Percentiles rank a stretch among this genome's conserved stretches.
Conservation (phyloP, 2,888 invertebrate genomes). For the Phragmatobia fuliginosa region DNA sequence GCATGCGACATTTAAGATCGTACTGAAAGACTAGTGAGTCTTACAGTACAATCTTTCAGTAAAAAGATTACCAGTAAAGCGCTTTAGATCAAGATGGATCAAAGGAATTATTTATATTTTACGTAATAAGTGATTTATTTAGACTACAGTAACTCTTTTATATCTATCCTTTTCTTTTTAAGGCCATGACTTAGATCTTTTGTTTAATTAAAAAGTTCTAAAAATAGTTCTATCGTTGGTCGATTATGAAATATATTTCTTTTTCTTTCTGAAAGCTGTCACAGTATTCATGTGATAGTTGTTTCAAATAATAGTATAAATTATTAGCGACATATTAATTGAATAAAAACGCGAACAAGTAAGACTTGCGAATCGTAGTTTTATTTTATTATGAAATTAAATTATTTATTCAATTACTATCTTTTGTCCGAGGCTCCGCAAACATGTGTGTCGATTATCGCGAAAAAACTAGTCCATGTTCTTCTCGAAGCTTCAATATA, state of each 20-base stretch:
- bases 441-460: no score
- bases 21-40: neutral
- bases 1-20: neutral
- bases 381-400: neutral
- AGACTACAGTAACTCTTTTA: neutral
- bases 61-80: neutral
- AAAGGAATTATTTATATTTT: neutral
- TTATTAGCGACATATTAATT: neutral
- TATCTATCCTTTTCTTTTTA: neutral
- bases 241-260: no score
- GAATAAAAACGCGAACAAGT: neutral
- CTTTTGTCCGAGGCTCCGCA: no score
- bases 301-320: neutral
- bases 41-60: no score
- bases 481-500: no score
- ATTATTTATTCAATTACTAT: no score
- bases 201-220: neutral
- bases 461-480: no score
- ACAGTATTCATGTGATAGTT: neutral
- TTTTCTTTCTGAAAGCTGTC: neutral
- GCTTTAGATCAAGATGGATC: neutral
- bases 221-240: neutral
- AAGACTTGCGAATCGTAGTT: neutral
- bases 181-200: neutral
- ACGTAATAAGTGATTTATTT: neutral